These are phyloP conservation scores for Rhodinocichla rosea DNA, from an alignment of 2,113 vertebrate species.

Conservation along the genomic window DNA sequence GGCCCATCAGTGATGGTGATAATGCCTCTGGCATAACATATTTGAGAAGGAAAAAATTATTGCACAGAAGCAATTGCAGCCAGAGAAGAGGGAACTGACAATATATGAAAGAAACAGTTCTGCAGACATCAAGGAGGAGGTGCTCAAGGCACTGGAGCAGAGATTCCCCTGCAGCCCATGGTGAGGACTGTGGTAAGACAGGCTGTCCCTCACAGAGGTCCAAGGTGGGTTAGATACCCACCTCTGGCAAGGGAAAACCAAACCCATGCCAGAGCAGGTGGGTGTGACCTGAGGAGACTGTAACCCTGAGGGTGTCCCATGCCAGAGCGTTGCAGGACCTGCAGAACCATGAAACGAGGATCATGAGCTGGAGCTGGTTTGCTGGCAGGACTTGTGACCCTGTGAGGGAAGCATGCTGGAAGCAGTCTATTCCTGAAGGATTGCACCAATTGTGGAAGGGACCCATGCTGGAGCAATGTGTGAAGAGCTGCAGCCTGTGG, in stretches of 20 bases:
- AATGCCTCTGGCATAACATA: neutral
- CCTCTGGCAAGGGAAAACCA: neutral
- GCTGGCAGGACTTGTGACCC: neutral
- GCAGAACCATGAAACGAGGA: neutral
- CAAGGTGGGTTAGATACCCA: neutral
- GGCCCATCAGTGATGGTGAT: no score
- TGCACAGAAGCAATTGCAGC: neutral
- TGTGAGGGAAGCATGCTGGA: neutral
- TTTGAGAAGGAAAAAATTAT: neutral
- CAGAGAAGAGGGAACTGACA: neutral
- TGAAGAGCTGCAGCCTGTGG: neutral
- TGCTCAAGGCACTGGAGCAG: neutral
- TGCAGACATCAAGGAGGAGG: neutral
- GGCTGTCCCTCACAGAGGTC: neutral
- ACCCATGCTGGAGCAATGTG: neutral
- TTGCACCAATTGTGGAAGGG: neutral
- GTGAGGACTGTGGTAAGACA: neutral
- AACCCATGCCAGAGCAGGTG: neutral
- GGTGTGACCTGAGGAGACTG: neutral
- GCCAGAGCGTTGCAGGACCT: neutral
- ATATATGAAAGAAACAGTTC: neutral
- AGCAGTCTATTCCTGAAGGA: neutral
- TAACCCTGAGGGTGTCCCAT: no score
- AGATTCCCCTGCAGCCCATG: neutral
- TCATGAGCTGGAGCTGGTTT: neutral